Evolutionary conservation across 2,888 invertebrate genomes (phyloP), one percentile per base, ranked within the genome.

Genomic region (Harpalus rubripes): DNA sequence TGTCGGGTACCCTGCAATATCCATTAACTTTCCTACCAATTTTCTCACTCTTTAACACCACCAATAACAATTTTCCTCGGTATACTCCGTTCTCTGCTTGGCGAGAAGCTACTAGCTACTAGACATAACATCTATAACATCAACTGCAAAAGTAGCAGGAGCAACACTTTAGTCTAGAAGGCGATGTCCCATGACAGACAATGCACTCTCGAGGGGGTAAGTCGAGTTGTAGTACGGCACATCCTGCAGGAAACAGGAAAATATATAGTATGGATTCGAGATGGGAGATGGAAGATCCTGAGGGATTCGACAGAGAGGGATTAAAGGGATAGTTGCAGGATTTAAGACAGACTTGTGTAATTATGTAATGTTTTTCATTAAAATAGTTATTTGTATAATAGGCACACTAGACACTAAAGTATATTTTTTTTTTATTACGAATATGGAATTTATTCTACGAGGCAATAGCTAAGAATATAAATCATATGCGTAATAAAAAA

Each of bases 151-250:
- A 68, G 26, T 22, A 63, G 12, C 63, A 15, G 5, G n/a, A 16
- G 32, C 8, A 39, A 68, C 68, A 68, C 63, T 63, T 63, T 63
- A 22, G 65, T 52, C 52, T 65, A 41, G 63, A 65, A 32, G 59
- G 59, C 15, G 59, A 15, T 59, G 32, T 39, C 68, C 68, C 68
- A 32, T 39, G 68, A 39, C 15, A 68, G 81, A 81, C 80, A 81
- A 81, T 68, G 81, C 81, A 81, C 65, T 65, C 81, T 56, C 56
- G 18, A 81, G 81, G 68, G 68, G 32, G 68, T 68, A 4, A 32
- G 81, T 41, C 68, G 44, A 44, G 52, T 32, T 65, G 52, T 44
- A 65, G 16, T 26, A 52, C 26, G 12, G 52, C 41, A 44, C 65
- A 22, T 39, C 59, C 58, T 15, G 1, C 68, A 4, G 32, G 39